Percentiles rank a stretch among this genome's conserved stretches.
Evolutionary conservation across 2,797 vertebrate genomes (phyloP).

Genomic region (Emydoidea blandingii): DNA sequence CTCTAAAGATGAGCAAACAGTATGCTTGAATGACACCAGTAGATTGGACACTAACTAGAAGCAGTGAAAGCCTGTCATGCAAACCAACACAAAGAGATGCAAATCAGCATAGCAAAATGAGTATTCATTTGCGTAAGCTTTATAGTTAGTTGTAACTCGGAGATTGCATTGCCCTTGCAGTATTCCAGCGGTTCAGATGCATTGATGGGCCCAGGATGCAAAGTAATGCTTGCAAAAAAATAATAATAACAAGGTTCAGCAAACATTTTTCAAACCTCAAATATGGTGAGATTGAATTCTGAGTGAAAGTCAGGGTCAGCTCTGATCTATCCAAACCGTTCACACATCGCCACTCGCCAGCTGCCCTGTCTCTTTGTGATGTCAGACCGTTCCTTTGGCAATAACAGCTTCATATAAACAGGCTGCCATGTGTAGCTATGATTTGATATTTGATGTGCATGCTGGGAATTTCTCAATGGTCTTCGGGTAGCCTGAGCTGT

Average conservation of each 20-base stretch:
- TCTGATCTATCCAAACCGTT: neutral
- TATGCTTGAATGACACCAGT: neutral
- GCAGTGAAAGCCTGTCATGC: neutral
- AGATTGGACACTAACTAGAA: neutral
- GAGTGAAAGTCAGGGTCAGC: neutral
- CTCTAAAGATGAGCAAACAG: neutral
- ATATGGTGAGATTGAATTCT: neutral
- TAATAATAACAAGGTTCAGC: neutral
- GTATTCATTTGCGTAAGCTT: accelerated
- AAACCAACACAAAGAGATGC: neutral
- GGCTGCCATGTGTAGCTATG: neutral
- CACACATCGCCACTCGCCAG: neutral
- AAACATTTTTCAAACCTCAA: neutral
- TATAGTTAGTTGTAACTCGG: neutral
- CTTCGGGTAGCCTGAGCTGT: neutral
- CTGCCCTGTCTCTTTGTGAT: neutral
- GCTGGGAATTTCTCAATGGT: neutral
- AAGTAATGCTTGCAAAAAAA: neutral
- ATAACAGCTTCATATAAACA: neutral
- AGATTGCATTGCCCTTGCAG: neutral
- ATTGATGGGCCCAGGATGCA: neutral
- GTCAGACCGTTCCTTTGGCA: neutral
- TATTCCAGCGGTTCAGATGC: accelerated
- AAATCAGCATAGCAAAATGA: neutral
- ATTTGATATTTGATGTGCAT: neutral